Conservation (phyloP, 2,888 invertebrate genomes). For the Scaptomyza caliginosa region DNA sequence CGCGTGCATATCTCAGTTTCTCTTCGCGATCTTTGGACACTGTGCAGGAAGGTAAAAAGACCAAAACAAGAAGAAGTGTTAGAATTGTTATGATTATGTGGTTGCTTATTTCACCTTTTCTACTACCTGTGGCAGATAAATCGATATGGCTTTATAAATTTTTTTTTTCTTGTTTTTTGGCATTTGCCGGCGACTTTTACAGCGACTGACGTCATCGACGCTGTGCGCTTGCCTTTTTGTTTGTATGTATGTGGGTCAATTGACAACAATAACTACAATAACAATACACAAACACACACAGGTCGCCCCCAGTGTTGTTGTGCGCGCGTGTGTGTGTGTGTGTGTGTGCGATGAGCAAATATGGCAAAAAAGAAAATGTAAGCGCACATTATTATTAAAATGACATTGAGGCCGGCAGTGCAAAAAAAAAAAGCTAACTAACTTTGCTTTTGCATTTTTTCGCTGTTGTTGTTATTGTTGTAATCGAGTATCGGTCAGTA, state of each 20-base stretch:
- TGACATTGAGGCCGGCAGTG: conserved; percentile 65
- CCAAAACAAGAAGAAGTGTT: not conserved
- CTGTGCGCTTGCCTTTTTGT: conserved; percentile 39
- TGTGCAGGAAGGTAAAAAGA: conserved; percentile 16
- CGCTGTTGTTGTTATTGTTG: conserved; percentile 19
- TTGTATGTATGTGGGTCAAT: conserved; percentile 76
- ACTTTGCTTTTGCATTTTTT: conserved; percentile 2
- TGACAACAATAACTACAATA: conserved; percentile 66
- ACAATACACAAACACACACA: conserved; percentile 28
- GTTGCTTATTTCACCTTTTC: conserved; percentile 29
- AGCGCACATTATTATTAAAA: conserved; percentile 71
- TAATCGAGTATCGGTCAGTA: conserved; percentile 39
- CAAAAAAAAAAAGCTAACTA: conserved; percentile 35
- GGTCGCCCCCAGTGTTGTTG: conserved; percentile 36
- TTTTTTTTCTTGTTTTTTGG: conserved; percentile 49
- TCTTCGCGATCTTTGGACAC: conserved; percentile 86
- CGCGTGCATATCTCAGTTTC: conserved; percentile 90
- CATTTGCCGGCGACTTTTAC: conserved; percentile 70
- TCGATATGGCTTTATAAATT: conserved; percentile 51
- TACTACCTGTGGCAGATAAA: conserved; percentile 61
- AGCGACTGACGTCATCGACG: conserved; percentile 70
- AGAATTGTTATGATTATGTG: not conserved
- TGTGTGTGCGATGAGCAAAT: conserved; percentile 56
- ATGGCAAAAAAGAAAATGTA: conserved; percentile 70
- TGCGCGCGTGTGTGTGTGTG: not conserved